Evolutionary conservation across 2,113 vertebrate genomes (phyloP), one percentile per base, ranked within the genome.

Genomic region (Corydoras maculifer): DNA sequence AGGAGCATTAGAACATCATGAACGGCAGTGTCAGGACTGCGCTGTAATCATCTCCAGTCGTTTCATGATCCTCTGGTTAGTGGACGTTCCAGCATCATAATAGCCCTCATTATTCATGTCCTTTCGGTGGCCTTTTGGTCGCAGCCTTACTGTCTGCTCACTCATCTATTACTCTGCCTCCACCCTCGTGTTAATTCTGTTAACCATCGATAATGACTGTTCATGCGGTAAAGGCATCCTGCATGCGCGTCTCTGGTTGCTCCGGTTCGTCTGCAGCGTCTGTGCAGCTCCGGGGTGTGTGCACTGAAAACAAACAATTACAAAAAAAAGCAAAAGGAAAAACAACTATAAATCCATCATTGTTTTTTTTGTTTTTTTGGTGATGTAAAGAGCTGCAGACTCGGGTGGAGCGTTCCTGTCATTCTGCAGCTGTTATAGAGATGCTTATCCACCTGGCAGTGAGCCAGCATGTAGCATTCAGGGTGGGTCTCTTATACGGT

Each of bases 391-490:
- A 53, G 7, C 18, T 25, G 68, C 61, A 76, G 77, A 69, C 8
- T 70, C 9, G 64, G 63, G 68, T 76, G 66, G 67, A 68, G 73
- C 63, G n/a, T 69, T 59, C 57, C 4, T 12, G 9, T 8, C 5
- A 58, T 64, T 53, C 64, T 31, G 35, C 8, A 50, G 69, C 15
- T 53, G 8, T 58, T 68, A 51, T 74, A 74, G 53, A 63, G 63
- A 61, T 61, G 62, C 58, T 55, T 68, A 1, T 82, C 84, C 80
- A 86, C 86, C 86, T 88, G 88, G 87, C 86, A 66, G 58, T 2
- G n/a, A 49, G 82, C 86, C 85, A 85, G 68, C 18, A 15, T 65
- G 35, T 2, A 13, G 51, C 63, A 69, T 61, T 63, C 68, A 69
- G 75, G 75, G 77, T 68, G 77, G 69, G 73, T 78, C 73, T 62